phyloP scores from a whole-genome alignment of 1,140 invertebrate genomes.

The Solen grandis region DNA sequence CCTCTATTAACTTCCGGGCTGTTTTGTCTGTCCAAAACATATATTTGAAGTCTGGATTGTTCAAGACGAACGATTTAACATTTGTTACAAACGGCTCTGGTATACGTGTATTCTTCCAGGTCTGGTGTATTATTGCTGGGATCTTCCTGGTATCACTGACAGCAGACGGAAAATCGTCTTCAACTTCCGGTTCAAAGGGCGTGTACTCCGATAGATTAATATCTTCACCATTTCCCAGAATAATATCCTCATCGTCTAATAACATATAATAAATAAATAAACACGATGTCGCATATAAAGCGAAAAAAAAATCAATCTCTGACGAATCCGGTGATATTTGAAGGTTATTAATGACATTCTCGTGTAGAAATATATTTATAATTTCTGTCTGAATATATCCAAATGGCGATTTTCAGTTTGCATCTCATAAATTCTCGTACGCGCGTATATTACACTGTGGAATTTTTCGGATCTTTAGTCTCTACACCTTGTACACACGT shows the following conservation, averaged over 20 bases:
- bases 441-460: too few species aligned
- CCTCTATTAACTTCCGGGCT: slow-evolving; percentile 61
- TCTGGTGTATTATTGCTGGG: slow-evolving; percentile 75
- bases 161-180: slow-evolving; percentile 36
- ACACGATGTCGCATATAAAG: neutral
- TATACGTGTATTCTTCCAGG: slow-evolving; percentile 67
- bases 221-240: neutral
- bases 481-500: neutral
- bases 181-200: slow-evolving; percentile 9
- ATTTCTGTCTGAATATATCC: too few species aligned
- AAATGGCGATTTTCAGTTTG: too few species aligned
- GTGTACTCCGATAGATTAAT: neutral
- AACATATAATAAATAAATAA: neutral
- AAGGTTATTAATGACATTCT: too few species aligned
- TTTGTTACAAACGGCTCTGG: slow-evolving; percentile 63
- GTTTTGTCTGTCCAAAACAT: slow-evolving; percentile 74
- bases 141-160: slow-evolving; percentile 48
- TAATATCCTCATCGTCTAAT: neutral
- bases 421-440: too few species aligned
- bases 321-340: too few species aligned
- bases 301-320: neutral
- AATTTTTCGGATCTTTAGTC: neutral
- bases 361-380: too few species aligned
- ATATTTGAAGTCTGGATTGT: slow-evolving; percentile 72
- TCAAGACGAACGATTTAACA: slow-evolving; percentile 64